Percentiles rank a stretch among this genome's conserved stretches.
These are phyloP conservation scores for Apodemus sylvaticus DNA, from an alignment of 2,113 vertebrate species.

Conservation along the genomic window DNA sequence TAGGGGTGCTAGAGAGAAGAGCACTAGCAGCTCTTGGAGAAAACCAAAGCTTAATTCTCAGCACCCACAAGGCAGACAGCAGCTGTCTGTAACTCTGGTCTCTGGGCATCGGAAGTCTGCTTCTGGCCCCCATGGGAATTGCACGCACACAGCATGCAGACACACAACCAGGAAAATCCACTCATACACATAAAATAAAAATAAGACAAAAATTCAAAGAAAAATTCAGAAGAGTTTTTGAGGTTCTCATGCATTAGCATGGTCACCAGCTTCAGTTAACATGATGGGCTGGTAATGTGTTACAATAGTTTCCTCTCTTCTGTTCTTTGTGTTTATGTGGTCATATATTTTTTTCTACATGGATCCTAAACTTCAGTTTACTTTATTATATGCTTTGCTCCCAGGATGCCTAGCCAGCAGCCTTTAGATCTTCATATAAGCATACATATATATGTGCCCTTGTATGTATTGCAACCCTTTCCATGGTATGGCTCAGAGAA, in stretches of 20 bases:
- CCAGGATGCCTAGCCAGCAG: background rate
- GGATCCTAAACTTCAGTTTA: background rate
- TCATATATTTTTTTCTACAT: background rate
- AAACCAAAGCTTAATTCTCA: background rate
- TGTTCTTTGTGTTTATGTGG: background rate
- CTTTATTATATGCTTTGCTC: background rate
- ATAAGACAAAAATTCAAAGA: background rate
- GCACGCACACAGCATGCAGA: background rate
- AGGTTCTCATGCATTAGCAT: background rate
- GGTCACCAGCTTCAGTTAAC: background rate
- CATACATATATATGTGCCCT: no score
- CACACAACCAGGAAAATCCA: background rate
- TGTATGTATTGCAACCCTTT: background rate
- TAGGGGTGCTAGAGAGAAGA: background rate
- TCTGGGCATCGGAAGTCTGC: no score
- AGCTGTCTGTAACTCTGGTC: background rate
- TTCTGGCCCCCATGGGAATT: background rate
- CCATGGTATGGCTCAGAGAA: background rate
- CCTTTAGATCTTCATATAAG: background rate
- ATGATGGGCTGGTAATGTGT: background rate
- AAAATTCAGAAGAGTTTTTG: background rate
- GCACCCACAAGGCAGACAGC: background rate
- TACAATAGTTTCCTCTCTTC: background rate
- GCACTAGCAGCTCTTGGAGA: no score
- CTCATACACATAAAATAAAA: background rate